Evolutionary conservation across 2,797 vertebrate species (phyloP), one percentile per base, ranked within the genome.

Genomic region (Propithecus deckenii): DNA sequence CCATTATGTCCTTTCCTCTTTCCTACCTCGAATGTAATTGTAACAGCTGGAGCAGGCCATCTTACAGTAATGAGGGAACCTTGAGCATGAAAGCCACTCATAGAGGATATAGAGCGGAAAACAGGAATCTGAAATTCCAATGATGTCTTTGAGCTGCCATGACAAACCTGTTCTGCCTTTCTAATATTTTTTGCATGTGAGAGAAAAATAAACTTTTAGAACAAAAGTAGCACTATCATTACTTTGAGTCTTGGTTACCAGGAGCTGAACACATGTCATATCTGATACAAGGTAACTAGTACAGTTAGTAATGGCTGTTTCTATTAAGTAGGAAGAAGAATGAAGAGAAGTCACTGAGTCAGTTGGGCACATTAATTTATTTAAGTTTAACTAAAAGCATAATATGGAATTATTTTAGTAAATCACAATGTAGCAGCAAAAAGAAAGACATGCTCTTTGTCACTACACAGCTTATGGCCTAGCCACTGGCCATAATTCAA

Each of bases 1-100:
- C 4, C 5, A 2, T 46, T 20, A 1, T 41, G 1, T 0, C 22
- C n/a, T 17, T 52, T 41, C 17, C 4, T 32, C 20, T 12, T 79
- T 30, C 50, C 52, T 86, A 12, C 8, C 28, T 50, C 7, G 7
- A 71, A 90, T 48, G 10, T 71, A 35, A 79, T 61, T 52, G 0
- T 14, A 91, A 18, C 25, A 59, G n/a, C 28, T 35, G 43, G 5
- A 88, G 41, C 1, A 69, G 25, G 11, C 20, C 10, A 50, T 50
- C 20, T 4, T 35, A 3, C 5, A 43, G 25, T 69, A n/a, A 22
- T 2, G 15, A 88, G 4, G 15, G 41, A 57, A 69, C 3, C 30
- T 50, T 80, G 63, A 79, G 15, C 25, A 55, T 55, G 18, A 43
- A 89, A 79, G 12, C 17, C 38, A 48, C 15, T 28, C 48, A 80